Base-by-base conservation (phyloP, 2,113 vertebrate species). In the Lagopus muta region DNA sequence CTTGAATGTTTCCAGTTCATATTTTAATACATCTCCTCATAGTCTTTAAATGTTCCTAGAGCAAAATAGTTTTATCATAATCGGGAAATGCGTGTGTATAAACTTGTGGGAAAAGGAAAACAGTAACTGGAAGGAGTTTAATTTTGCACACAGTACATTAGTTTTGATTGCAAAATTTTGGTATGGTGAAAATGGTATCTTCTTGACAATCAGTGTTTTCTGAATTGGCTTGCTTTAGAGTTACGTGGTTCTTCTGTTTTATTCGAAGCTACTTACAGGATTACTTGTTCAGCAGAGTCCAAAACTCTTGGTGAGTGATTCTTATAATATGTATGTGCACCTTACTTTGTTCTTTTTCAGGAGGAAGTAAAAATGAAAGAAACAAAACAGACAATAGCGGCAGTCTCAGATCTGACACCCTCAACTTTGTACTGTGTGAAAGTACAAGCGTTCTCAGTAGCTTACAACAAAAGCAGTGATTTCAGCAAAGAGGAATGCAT, bases 381-480 rank as follows among this genome's bases (percentile, higher is more conserved):
- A 27, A 32, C 86, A 74, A 60, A 92, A 32, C 48, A 64, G 57
- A 75, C 66, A 0, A 78, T 96, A 9, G 89, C 91, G 19, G 84
- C 45, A 0, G 9, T 98, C 5, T 8, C 38, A 9, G 24, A 70
- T 1, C 54, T 98, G 50, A 19, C 84, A 13, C 82, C 94, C 1
- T 82, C 81, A 3, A 93, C 42, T 2, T 25, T 85, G 11, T 98
- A 98, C 58, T 98, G 98, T 4, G 57, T 97, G 25, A 88, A 79
- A 43, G 97, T 82, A 2, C 96, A 96, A 88, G 96, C 92, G 0
- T 30, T 92, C 28, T 57, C n/a, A 1, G 0, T 8, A 40, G 0
- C 0, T 3, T 84, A 67, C 95, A 96, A 96, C 21, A 94, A 72
- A 10, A 97, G 88, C 84, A 86, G 97, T 50, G 16, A 1, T 30